Evolutionary conservation across 2,797 vertebrate genomes (phyloP).

Genomic region (Neomorphus geoffroyi): DNA sequence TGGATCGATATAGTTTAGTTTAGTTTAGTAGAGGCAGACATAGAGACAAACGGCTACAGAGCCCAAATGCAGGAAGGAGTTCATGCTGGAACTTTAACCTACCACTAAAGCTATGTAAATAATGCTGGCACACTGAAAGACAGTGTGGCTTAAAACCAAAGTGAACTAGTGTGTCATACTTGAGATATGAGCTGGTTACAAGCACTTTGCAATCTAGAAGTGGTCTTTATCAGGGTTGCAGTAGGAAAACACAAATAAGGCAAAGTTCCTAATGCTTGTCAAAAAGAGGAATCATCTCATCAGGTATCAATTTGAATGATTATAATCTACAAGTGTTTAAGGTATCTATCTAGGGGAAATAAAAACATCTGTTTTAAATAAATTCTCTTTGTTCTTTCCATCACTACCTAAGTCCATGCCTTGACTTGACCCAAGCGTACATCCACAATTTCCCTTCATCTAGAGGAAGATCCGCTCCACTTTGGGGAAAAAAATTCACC

Average conservation of each 20-base stretch:
- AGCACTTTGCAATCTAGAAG: background rate
- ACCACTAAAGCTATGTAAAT: background rate
- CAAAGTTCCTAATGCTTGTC: background rate
- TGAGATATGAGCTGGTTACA: background rate
- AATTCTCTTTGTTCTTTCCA: background rate
- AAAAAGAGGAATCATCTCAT: background rate
- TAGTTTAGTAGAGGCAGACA: background rate
- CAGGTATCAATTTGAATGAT: background rate
- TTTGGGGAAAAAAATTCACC: background rate
- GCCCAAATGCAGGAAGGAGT: background rate
- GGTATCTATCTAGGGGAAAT: background rate
- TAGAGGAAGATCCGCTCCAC: background rate
- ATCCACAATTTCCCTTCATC: background rate
- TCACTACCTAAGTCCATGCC: background rate
- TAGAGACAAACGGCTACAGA: background rate
- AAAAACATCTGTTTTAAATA: background rate
- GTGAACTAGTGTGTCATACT: background rate
- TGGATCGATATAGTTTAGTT: background rate
- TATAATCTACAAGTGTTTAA: background rate
- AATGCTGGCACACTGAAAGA: background rate
- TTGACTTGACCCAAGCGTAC: fast-evolving
- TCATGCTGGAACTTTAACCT: background rate
- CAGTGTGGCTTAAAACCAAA: background rate
- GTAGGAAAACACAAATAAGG: background rate
- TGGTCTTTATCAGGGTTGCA: background rate